These are phyloP conservation scores for Gymnorhina tibicen DNA, from an alignment of 2,113 vertebrate species.

Conservation along the genomic window DNA sequence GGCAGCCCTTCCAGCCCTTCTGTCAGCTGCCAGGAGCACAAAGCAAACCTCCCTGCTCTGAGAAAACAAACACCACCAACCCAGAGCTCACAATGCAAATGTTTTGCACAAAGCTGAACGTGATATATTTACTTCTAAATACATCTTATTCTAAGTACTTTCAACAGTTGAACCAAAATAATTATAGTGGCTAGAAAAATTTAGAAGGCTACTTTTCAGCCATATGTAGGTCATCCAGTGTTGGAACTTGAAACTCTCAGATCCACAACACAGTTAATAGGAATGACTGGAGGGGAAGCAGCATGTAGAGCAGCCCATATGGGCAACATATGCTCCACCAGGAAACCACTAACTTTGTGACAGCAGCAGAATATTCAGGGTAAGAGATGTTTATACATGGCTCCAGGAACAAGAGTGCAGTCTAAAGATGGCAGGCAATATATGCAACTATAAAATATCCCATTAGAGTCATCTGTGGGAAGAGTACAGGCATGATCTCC, in stretches of 20 bases:
- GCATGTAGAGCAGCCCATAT: constrained; percentile 57
- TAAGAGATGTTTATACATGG: background rate
- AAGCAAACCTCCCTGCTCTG: background rate
- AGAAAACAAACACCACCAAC: background rate
- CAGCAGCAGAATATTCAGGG: constrained; percentile 25
- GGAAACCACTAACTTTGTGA: constrained; percentile 40
- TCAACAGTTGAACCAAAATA: background rate
- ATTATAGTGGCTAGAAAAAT: background rate
- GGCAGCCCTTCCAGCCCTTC: background rate
- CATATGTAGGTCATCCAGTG: constrained; percentile 33
- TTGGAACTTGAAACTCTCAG: constrained; percentile 9
- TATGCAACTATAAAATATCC: background rate
- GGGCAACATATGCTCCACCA: constrained; percentile 46
- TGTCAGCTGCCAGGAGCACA: background rate
- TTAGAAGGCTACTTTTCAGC: background rate
- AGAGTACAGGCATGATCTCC: background rate
- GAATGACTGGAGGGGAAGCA: constrained; percentile 48
- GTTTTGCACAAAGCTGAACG: background rate
- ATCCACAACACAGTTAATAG: constrained; percentile 5
- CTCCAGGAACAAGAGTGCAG: background rate
- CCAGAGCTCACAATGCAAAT: background rate
- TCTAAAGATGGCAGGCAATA: constrained; percentile 7
- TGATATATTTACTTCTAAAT: background rate
- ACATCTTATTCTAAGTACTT: background rate
- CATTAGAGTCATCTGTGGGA: background rate